Evolutionary conservation across 2,888 invertebrate genomes (phyloP), one percentile per base, ranked within the genome.

Genomic region (Hoplodrina blanda): DNA sequence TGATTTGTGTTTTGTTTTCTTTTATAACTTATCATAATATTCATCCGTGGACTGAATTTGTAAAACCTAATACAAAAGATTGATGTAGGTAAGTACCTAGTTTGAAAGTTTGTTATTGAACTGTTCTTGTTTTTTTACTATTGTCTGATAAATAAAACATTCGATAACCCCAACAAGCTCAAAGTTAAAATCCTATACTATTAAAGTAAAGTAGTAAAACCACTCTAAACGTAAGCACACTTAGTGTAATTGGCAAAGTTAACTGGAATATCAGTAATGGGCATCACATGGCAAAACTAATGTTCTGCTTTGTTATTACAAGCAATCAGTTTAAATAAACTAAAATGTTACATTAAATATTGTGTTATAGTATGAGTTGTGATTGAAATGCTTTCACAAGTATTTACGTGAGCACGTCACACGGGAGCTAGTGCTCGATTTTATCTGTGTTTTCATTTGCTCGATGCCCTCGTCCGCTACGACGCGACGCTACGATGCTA

Each of bases 371-470:
- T 65, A 49, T 25, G 25, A 41, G 63, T 69, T 68, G 57, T 68
- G 54, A 65, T 70, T 67, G 49, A 59, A 76, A 63, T 64, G 62
- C 19, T 73, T 76, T 66, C 44, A 69, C 50, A 71, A 68, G 62
- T 79, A 83, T 79, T 82, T 80, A 78, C 77, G 73, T 68, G 62
- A 79, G 66, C 65, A 77, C 57, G 71, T 78, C 76, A 72, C 69
- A 66, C 59, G 72, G 64, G 59, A 72, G 72, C 69, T 65, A 76
- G 73, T 81, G 78, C 73, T 77, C 76, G 88, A 89, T 87, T 84
- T 86, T 88, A 87, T 89, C 87, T 80, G 69, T 73, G 81, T 83
- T 87, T 88, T 86, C 87, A 88, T 88, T 89, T 85, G 82, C 82
- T 78, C 78, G 77, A 80, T 81, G 78, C 61, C 62, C 63, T 68